A percentile compares a stretch with the other conserved stretches of the same genome.
phyloP scores from a whole-genome alignment of 2,888 invertebrate genomes.

The Selenia dentaria region DNA sequence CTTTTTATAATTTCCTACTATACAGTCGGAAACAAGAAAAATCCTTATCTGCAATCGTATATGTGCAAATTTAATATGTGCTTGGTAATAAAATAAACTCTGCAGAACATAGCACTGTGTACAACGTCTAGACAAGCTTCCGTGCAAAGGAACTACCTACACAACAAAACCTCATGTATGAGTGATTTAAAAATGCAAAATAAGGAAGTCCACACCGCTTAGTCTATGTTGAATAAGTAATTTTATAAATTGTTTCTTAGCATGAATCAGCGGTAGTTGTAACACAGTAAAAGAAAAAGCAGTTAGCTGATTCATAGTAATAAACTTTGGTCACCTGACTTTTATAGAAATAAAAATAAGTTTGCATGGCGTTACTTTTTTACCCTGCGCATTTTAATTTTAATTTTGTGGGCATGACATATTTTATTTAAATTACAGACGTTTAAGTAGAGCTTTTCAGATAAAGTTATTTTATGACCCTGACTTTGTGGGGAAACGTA shows the following conservation, averaged over 20 bases:
- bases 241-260: conserved; percentile 35
- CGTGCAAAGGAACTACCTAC: conserved; percentile 9
- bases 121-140: conserved; percentile 21
- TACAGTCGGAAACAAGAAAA: no score
- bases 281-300: conserved; percentile 19
- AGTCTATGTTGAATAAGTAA: conserved; percentile 36
- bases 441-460: no score
- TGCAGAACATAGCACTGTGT: not conserved
- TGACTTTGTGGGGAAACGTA: no score
- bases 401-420: no score
- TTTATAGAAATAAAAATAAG: not conserved
- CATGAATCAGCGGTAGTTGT: conserved; percentile 29
- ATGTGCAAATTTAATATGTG: no score
- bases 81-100: not conserved
- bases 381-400: no score
- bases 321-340: conserved; percentile 3
- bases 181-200: conserved; percentile 53
- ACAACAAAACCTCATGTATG: conserved; percentile 33
- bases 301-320: conserved; percentile 14
- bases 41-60: no score
- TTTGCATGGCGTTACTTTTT: not conserved
- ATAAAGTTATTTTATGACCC: no score
- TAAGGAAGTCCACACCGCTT: conserved; percentile 34
- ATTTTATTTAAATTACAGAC: no score
- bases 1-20: no score